Conservation (phyloP, 2,797 vertebrate species). For the Craterocephalus amniculus region DNA sequence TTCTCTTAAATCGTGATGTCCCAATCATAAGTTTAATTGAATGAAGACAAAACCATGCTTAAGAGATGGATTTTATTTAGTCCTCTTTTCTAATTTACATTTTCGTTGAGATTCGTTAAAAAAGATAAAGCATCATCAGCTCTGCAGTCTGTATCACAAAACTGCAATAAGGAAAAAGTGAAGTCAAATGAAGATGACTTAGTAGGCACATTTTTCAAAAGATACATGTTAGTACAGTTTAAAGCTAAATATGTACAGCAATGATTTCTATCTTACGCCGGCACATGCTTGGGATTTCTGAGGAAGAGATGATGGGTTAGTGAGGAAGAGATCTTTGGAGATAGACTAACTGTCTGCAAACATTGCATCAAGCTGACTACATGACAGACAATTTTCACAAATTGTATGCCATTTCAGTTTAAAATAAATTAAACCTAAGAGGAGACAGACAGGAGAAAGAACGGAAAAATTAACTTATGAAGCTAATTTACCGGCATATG, state of each 20-base stretch:
- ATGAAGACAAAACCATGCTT: not conserved
- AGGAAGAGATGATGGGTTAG: constrained; percentile 65
- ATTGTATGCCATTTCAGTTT: constrained; percentile 71
- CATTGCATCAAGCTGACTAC: constrained; percentile 58
- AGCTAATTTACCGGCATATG: constrained; percentile 63
- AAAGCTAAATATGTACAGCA: constrained; percentile 83
- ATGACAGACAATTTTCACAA: constrained; percentile 70
- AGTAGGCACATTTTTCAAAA: constrained; percentile 78
- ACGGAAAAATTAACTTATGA: constrained; percentile 67
- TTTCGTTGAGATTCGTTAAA: constrained; percentile 83
- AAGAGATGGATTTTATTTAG: constrained; percentile 81
- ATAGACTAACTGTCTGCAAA: constrained; percentile 63
- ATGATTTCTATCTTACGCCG: constrained; percentile 65
- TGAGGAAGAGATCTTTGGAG: constrained; percentile 58
- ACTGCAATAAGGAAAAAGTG: constrained; percentile 68
- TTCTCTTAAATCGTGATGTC: not conserved
- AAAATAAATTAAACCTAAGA: constrained; percentile 83
- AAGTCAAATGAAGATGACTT: constrained; percentile 73
- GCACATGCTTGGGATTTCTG: constrained; percentile 74
- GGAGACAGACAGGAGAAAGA: constrained; percentile 65
- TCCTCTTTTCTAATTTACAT: constrained; percentile 84
- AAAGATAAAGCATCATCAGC: constrained; percentile 82
- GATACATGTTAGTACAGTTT: constrained; percentile 75
- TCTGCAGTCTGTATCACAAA: constrained; percentile 72
- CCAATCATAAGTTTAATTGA: not conserved